phyloP scores from a whole-genome alignment of 2,797 vertebrate species.

The Halcyon chelicuti region DNA sequence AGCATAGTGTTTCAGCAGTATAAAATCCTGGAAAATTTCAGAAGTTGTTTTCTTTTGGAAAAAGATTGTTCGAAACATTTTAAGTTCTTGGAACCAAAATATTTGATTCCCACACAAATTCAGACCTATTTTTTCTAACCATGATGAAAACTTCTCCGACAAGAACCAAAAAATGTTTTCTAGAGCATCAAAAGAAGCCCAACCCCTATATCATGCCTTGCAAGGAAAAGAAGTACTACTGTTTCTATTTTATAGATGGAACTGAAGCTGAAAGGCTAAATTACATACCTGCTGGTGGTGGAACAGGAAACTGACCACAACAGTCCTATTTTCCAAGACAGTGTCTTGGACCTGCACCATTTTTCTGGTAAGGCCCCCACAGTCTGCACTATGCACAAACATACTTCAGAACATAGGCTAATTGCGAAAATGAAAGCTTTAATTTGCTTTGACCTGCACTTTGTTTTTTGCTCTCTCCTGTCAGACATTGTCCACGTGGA shows the following conservation, averaged over 20 bases:
- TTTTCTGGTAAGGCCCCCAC: neutral
- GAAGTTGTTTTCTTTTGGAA: neutral
- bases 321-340: neutral
- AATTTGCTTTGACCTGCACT: constrained; percentile 10
- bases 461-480: constrained; percentile 16
- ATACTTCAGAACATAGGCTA: neutral
- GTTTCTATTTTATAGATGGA: neutral
- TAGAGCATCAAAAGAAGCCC: neutral
- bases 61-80: neutral
- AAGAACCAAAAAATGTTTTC: neutral
- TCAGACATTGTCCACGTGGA: neutral
- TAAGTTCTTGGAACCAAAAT: neutral
- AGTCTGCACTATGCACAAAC: neutral
- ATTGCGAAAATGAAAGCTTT: neutral
- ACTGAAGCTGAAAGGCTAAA: constrained; percentile 18
- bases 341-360: neutral
- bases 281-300: constrained; percentile 13
- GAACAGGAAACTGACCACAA: constrained; percentile 10
- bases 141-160: neutral
- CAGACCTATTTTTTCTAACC: neutral
- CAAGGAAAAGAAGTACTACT: neutral
- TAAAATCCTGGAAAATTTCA: neutral
- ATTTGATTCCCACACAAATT: neutral
- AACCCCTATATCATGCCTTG: neutral
- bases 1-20: neutral